Base-by-base conservation (phyloP, 2,113 vertebrate genomes). In the Cacatua alba region DNA sequence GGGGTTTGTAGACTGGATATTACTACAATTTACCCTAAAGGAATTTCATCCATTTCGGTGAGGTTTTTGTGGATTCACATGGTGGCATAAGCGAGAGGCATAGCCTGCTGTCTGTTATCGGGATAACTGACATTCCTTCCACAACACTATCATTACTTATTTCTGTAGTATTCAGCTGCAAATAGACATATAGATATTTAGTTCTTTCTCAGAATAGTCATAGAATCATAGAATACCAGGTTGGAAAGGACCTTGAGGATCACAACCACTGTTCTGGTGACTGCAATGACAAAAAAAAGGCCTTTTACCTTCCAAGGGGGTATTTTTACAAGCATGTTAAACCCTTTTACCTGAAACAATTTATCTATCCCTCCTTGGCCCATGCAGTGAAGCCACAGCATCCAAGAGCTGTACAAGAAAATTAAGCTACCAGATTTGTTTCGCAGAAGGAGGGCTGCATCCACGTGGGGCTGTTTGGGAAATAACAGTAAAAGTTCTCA, bases 91-190 rank as follows among this genome's bases (percentile, higher is more conserved):
- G 92, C 20, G 64, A 86, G 88, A 95, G 83, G 75, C 91, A 55
- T 9, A 81, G 92, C 92, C 64, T 94, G 76, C 86, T 88, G 59
- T 44, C 92, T 77, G 72, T 94, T 96, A 92, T 93, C 92, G 81
- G 94, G 93, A 94, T 94, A 94, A 91, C 92, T 94, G 94, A 86
- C 95, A 96, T 97, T 96, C 96, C 92, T 97, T 96, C 94, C 96
- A 96, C 91, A 78, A 60, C 77, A 29, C 77, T 75, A 64, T 90
- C 86, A 53, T 78, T 46, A 52, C 79, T 92, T 95, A 80, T 86
- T 96, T 90, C 95, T 94, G 91, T 91, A 88, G 86, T 88, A 95
- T 91, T 91, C 91, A 71, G 91, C 96, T 95, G 72, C 81, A 95
- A 97, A 95, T 95, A 97, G 95, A 64, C 86, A 52, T 78, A 70